These are phyloP conservation scores for Nothocercus julius DNA, from an alignment of 2,113 vertebrate genomes.

Conservation along the genomic window DNA sequence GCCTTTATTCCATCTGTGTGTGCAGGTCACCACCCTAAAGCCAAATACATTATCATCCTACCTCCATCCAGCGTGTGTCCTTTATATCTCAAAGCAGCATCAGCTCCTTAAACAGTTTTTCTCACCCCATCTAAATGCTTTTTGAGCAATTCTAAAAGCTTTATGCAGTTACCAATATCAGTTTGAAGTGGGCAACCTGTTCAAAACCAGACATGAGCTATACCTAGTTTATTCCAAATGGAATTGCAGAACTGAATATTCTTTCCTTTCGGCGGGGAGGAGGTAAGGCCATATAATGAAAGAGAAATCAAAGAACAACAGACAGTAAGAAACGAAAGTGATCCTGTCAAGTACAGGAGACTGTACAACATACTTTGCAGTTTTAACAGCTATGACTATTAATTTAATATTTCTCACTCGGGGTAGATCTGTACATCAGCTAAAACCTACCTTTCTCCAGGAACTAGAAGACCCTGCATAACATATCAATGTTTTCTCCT, in stretches of 20 bases:
- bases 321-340: neutral
- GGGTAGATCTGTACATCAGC: neutral
- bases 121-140: neutral
- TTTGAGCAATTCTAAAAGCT: neutral
- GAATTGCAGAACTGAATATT: neutral
- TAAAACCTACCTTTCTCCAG: neutral
- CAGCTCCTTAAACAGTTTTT: neutral
- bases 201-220: neutral
- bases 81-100: neutral
- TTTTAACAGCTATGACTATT: neutral
- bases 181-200: neutral
- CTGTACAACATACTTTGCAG: neutral
- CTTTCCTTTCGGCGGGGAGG: neutral
- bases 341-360: neutral
- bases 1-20: neutral
- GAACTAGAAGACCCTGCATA: neutral
- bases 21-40: neutral
- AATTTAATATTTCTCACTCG: neutral
- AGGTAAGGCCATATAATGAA: neutral
- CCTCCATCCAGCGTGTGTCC: neutral
- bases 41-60: neutral
- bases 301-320: neutral
- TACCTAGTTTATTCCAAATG: neutral
- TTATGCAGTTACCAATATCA: rapidly evolving
- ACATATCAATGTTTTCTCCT: too few relatives aligned